A percentile compares a stretch with the other conserved stretches of the same genome.
These are phyloP conservation scores for Trimorus sp. DNA, from an alignment of 2,888 invertebrate genomes.

Conservation along the genomic window DNA sequence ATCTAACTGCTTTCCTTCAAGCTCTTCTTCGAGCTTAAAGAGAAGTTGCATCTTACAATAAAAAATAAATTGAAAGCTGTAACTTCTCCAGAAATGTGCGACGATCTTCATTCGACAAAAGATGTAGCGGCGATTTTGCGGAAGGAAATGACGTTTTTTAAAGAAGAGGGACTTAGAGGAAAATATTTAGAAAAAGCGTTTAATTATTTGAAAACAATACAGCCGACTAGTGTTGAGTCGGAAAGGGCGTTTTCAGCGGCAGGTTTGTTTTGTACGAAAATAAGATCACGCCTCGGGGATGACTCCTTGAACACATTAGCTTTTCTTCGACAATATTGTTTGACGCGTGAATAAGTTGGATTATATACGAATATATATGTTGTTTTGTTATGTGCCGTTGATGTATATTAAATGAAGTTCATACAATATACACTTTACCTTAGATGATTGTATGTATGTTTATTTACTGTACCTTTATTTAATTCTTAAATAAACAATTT, in stretches of 20 bases:
- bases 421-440: neutral
- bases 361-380: constrained; percentile 8
- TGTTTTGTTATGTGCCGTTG: neutral
- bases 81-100: neutral
- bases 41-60: constrained; percentile 9
- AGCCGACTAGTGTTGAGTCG: constrained; percentile 22
- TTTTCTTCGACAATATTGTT: constrained; percentile 12
- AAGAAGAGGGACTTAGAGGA: constrained; percentile 16
- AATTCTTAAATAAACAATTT: constrained; percentile 12
- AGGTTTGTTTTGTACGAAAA: constrained; percentile 28
- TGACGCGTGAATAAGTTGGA: neutral
- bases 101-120: constrained; percentile 6
- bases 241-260: constrained; percentile 39
- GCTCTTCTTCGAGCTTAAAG: neutral
- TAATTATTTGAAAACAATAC: constrained; percentile 30
- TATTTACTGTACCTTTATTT: constrained; percentile 13
- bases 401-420: too few species aligned
- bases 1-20: neutral
- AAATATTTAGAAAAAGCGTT: constrained; percentile 23
- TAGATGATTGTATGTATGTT: constrained; percentile 7
- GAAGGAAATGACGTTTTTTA: constrained; percentile 24
- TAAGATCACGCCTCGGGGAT: constrained; percentile 26
- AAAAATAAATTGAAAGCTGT: constrained; percentile 2
- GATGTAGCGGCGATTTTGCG: constrained; percentile 12
- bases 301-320: constrained; percentile 21